A percentile compares a stretch with the other conserved stretches of the same genome.
phyloP scores from a whole-genome alignment of 1,140 invertebrate genomes.

The Heliothis subflexa region DNA sequence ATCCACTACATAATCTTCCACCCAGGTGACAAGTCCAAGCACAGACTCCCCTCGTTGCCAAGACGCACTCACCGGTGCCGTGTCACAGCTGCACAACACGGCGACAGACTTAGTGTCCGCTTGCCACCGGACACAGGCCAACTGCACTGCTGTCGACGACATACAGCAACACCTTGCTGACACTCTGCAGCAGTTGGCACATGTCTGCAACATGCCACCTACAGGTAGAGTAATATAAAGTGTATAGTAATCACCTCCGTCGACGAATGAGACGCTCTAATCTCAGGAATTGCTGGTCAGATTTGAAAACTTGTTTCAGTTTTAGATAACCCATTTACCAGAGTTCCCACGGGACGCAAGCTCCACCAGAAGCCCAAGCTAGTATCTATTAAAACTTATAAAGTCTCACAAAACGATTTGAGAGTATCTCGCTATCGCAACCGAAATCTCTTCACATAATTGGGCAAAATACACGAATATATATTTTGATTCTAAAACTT shows the following conservation, averaged over 20 bases:
- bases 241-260: background rate
- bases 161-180: background rate
- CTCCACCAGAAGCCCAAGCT: too few relatives aligned
- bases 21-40: slow-evolving; percentile 13
- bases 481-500: too few relatives aligned
- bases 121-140: background rate
- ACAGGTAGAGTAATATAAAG: background rate
- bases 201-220: background rate
- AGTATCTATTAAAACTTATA: too few relatives aligned
- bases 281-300: too few relatives aligned
- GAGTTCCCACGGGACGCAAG: too few relatives aligned
- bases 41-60: background rate
- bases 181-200: slow-evolving; percentile 6
- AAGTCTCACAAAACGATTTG: too few relatives aligned
- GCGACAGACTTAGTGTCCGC: background rate
- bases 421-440: too few relatives aligned
- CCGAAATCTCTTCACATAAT: too few relatives aligned
- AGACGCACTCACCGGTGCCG: background rate
- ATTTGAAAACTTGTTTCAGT: too few relatives aligned
- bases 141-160: background rate
- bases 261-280: too few relatives aligned
- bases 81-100: background rate
- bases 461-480: too few relatives aligned
- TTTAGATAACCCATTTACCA: too few relatives aligned
- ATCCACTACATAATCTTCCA: background rate